phyloP scores from a whole-genome alignment of 2,888 invertebrate genomes.

The Andricus quercusramuli region DNA sequence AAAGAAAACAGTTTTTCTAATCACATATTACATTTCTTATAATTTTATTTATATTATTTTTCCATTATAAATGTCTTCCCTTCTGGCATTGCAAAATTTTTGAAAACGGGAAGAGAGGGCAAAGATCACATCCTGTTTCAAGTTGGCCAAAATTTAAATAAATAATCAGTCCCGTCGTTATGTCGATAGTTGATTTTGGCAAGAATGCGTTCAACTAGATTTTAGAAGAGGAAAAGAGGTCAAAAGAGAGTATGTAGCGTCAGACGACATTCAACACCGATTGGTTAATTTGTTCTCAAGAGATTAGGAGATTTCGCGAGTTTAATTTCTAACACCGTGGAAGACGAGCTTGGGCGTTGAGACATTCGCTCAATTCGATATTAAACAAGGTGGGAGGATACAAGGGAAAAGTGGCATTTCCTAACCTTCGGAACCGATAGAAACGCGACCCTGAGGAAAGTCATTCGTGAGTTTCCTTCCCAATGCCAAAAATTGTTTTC shows the following conservation, averaged over 20 bases:
- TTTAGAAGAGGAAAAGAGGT: not conserved
- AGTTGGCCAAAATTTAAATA: conserved; percentile 23
- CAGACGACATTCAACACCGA: not conserved
- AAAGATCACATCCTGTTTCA: not conserved
- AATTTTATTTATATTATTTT: not conserved
- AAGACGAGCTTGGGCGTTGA: not conserved
- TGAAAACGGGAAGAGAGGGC: not conserved
- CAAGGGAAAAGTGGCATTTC: not conserved
- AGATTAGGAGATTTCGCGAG: not conserved
- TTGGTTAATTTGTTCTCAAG: not conserved
- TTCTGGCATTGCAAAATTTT: not conserved
- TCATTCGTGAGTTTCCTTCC: conserved; percentile 5
- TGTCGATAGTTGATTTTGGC: not conserved
- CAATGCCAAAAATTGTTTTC: conserved; percentile 25
- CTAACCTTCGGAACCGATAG: not conserved
- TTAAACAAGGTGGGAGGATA: not conserved
- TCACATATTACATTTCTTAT: not conserved
- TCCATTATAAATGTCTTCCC: not conserved
- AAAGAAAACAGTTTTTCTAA: not conserved
- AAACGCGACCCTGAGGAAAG: not conserved
- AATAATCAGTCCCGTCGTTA: conserved; percentile 20
- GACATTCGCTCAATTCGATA: not conserved
- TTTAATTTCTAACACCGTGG: not conserved
- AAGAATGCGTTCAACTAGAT: conserved; percentile 14
- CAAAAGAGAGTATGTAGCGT: not conserved